Base-by-base conservation (phyloP, 2,113 vertebrate genomes). In the Paedocypris sp. region DNA sequence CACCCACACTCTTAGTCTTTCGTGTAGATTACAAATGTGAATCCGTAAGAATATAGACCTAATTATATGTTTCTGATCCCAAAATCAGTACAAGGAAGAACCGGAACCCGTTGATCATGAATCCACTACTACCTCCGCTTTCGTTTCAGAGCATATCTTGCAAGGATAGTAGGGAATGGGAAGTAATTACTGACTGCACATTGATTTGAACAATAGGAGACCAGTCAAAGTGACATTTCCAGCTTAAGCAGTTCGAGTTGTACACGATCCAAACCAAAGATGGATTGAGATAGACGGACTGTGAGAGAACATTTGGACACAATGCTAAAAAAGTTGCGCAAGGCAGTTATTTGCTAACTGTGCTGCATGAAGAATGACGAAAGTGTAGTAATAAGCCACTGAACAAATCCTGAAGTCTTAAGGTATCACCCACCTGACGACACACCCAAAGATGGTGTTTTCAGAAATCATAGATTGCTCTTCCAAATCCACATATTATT, bases 141-240 rank as follows among this genome's bases (percentile, higher is more conserved):
- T 38, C 71, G 70, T 73, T 69, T 29, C 22, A 73, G 66, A 70
- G 62, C 65, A 54, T 15, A 33, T 69, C 70, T 62, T 77, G 69
- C 67, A 68, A 73, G 72, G 53, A 36, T 56, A 58, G 23, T 36
- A 42, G 18, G 39, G 20, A 22, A 57, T 50, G 32, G 60, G 68
- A 65, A 75, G 51, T 81, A 83, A 82, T 84, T 80, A 83, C 53
- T 75, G 73, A 62, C 48, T 69, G 39, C 58, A 69, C 57, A 60
- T 31, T 53, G 60, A 73, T 62, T 16, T 26, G 35, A 58, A 68
- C 18, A 39, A 68, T 63, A n/a, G 51, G 16, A 18, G 36, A 5
- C 13, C 20, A 25, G 41, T 42, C 42, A 28, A 4, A 46, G 29
- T 32, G 6, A 36, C 25, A 36, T 18, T 19, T n/a, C 9, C 2